Evolutionary conservation across 2,888 invertebrate genomes (phyloP), one percentile per base, ranked within the genome.

Genomic region (Perithous albicinctus): DNA sequence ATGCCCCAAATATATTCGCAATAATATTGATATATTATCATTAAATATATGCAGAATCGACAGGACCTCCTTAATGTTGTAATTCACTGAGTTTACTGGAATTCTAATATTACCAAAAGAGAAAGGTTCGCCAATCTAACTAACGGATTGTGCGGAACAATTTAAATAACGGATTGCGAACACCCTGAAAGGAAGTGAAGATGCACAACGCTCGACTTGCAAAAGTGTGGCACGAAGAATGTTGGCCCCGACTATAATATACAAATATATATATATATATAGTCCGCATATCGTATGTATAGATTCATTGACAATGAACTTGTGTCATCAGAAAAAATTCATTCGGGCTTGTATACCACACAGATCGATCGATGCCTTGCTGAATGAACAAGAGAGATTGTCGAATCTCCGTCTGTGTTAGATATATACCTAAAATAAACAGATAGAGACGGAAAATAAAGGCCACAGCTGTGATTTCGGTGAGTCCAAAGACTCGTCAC

Each of bases 401-500:
- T n/a, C 43, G 15, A n/a, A n/a, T 48, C 18, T 20, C n/a, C n/a
- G n/a, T n/a, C n/a, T n/a, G n/a, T n/a, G n/a, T n/a, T n/a, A n/a
- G n/a, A n/a, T n/a, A n/a, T n/a, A n/a, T n/a, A n/a, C n/a, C n/a
- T n/a, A n/a, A n/a, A n/a, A n/a, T n/a, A n/a, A n/a, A n/a, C n/a
- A n/a, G n/a, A 63, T 35, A 54, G 43, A 69, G 69, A 74, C 35
- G 51, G 12, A 51, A 18, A 74, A 35, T 26, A 32, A 38, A 29
- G 59, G 43, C n/a, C n/a, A n/a, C 75, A 81, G 81, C 83, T 81
- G 83, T 51, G n/a, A n/a, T n/a, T n/a, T 78, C 48, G 73, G 46
- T 43, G 73, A 54, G 48, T 75, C 56, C 56, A 43, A 43, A n/a
- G 64, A 15, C 56, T 70, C 70, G 61, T 74, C 78, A 76, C 74